phyloP scores from a whole-genome alignment of 2,113 vertebrate species.

The Campylorhamphus procurvoides region DNA sequence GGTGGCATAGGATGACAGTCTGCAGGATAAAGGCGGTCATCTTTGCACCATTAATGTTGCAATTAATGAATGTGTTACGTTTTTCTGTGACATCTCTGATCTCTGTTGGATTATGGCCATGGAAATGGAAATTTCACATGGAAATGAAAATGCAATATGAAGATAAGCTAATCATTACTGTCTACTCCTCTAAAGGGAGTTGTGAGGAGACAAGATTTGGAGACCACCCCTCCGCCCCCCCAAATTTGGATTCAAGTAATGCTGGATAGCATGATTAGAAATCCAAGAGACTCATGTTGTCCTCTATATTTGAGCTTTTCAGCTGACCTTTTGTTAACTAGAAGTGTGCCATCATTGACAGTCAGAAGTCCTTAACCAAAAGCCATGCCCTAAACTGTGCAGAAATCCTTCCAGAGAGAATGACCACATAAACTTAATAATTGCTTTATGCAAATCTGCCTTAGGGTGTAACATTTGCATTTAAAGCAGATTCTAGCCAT shows the following conservation, averaged over 20 bases:
- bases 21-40: not conserved
- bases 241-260: not conserved
- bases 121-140: not conserved
- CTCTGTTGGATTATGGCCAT: not conserved
- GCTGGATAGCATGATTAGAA: not conserved
- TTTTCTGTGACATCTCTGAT: not conserved
- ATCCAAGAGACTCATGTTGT: not conserved
- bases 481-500: not conserved
- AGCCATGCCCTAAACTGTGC: not conserved
- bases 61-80: not conserved
- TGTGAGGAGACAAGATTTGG: not conserved
- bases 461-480: not conserved
- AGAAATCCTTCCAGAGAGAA: constrained; percentile 7
- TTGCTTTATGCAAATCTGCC: constrained; percentile 4
- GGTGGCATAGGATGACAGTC: not conserved
- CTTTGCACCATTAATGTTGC: not conserved
- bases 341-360: not conserved
- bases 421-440: not conserved
- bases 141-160: not conserved
- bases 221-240: not conserved
- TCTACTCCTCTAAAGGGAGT: not conserved
- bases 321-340: not conserved
- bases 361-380: not conserved
- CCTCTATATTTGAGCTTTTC: not conserved
- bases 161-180: not conserved